Evolutionary conservation across 2,113 vertebrate species (phyloP).

Genomic region (Cacatua alba): DNA sequence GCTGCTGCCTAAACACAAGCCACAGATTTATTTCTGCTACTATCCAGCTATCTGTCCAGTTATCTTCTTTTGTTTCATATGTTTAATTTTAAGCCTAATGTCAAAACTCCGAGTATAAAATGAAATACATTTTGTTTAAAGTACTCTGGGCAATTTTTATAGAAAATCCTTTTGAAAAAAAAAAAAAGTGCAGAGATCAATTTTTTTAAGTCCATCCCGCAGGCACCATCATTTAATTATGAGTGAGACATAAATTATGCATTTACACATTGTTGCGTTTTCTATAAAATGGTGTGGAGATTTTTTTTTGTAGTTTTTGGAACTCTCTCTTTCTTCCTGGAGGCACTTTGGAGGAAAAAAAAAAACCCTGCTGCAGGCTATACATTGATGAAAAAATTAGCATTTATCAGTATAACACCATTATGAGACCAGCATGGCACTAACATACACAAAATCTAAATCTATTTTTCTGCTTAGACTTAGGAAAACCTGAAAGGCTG

Average conservation of each 20-base stretch:
- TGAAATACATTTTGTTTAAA: no score
- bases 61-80: no score
- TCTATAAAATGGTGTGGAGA: slow-evolving; percentile 74
- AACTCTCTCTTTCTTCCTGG: slow-evolving; percentile 36
- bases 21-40: neutral
- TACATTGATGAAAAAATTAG: slow-evolving; percentile 77
- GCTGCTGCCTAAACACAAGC: neutral
- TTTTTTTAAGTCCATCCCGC: slow-evolving; percentile 84
- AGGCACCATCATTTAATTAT: slow-evolving; percentile 88
- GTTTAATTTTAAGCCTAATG: no score
- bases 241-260: slow-evolving; percentile 86
- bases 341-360: slow-evolving; percentile 53
- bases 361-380: slow-evolving; percentile 56
- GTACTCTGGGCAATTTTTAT: no score
- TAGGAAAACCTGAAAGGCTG: slow-evolving; percentile 46
- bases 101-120: no score
- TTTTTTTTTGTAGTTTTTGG: slow-evolving; percentile 59
- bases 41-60: neutral
- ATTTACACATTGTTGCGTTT: slow-evolving; percentile 83
- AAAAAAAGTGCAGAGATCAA: slow-evolving; percentile 79
- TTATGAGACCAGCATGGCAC: slow-evolving; percentile 72
- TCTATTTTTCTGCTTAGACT: slow-evolving; percentile 62
- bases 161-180: neutral
- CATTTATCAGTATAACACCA: slow-evolving; percentile 75
- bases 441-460: slow-evolving; percentile 68